phyloP scores from a whole-genome alignment of 1,140 invertebrate genomes.

The Lepidostoma basale region DNA sequence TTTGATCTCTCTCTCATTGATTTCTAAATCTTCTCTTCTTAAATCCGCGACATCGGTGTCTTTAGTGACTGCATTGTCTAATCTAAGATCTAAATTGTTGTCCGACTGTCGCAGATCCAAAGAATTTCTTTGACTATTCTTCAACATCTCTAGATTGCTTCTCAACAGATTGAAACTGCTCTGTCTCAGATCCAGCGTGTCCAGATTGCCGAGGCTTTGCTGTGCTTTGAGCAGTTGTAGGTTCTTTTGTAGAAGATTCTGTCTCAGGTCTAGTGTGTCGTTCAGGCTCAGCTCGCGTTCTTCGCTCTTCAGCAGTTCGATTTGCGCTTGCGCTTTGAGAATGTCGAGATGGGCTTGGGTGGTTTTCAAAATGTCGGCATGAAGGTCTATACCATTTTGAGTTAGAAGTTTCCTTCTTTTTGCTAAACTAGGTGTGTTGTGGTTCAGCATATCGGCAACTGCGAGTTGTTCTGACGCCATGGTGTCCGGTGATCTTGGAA shows the following conservation, averaged over 20 bases:
- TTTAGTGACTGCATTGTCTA: slow-evolving; percentile 27
- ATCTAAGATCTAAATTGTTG: slow-evolving; percentile 29
- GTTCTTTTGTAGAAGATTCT: slow-evolving; percentile 41
- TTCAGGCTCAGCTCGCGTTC: not conserved
- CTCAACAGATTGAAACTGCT: slow-evolving; percentile 39
- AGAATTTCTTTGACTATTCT: slow-evolving; percentile 41
- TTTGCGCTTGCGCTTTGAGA: slow-evolving; percentile 38
- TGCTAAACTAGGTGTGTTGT: slow-evolving; percentile 27
- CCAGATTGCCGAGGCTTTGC: slow-evolving; percentile 28
- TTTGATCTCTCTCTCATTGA: not conserved
- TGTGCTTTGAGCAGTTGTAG: slow-evolving; percentile 40
- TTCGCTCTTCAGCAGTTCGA: slow-evolving; percentile 37
- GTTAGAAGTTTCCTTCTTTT: slow-evolving; percentile 35
- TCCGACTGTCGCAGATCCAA: slow-evolving; percentile 34
- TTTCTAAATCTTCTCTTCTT: slow-evolving; percentile 13
- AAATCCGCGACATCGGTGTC: not conserved
- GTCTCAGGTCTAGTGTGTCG: slow-evolving; percentile 32
- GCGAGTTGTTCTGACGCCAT: slow-evolving; percentile 33
- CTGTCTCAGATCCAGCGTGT: slow-evolving; percentile 39
- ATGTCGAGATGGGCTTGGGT: slow-evolving; percentile 41
- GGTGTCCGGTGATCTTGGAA: slow-evolving; percentile 41
- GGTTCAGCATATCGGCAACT: slow-evolving; percentile 41
- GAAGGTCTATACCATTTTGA: slow-evolving; percentile 30
- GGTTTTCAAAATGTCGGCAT: slow-evolving; percentile 36
- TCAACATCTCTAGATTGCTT: slow-evolving; percentile 43